Evolutionary conservation across 2,797 vertebrate genomes (phyloP).

Genomic region (Phaenicophaeus curvirostris): DNA sequence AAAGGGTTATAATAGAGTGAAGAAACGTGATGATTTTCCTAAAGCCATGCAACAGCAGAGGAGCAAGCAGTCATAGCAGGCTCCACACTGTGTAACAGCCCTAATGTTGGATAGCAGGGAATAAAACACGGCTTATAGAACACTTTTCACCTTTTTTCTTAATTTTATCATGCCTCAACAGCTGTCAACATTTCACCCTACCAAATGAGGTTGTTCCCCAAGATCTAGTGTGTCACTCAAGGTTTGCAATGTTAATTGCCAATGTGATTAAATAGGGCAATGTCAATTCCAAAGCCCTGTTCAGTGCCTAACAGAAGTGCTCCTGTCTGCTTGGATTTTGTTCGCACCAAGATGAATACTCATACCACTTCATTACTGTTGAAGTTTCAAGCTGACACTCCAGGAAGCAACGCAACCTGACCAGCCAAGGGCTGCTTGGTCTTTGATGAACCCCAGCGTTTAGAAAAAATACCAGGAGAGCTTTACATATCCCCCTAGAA

Average conservation of each 20-base stretch:
- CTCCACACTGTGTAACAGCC: fast-evolving
- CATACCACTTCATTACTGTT: fast-evolving
- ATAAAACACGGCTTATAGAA: neutral
- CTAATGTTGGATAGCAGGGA: neutral
- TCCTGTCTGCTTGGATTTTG: neutral
- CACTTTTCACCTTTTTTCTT: neutral
- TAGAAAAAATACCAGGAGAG: neutral
- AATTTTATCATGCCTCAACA: neutral
- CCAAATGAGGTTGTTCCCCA: neutral
- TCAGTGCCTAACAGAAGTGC: neutral
- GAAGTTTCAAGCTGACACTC: neutral
- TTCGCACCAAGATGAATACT: neutral
- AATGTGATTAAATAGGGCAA: neutral
- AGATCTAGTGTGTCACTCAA: neutral
- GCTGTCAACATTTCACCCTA: neutral
- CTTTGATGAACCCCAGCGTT: neutral
- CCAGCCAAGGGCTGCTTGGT: neutral
- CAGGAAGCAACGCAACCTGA: neutral
- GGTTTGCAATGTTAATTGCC: neutral
- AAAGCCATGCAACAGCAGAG: neutral
- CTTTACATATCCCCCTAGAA: neutral
- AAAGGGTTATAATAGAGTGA: neutral
- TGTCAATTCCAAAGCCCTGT: neutral
- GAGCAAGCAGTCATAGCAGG: neutral
- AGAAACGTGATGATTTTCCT: neutral